Evolutionary conservation across 2,113 vertebrate species (phyloP), one percentile per base, ranked within the genome.

Genomic region (Carassius auratus): DNA sequence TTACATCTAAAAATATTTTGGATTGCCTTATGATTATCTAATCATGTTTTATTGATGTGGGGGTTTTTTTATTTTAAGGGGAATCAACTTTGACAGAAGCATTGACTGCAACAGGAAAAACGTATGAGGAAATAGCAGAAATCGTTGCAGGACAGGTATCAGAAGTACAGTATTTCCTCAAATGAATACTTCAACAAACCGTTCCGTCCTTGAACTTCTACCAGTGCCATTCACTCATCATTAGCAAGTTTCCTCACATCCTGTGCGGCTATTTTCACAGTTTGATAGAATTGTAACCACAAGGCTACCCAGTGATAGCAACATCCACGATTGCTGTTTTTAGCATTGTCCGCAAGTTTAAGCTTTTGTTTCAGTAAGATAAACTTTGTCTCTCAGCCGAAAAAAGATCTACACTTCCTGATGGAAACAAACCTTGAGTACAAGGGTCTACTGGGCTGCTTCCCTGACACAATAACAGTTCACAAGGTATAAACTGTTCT

Each of bases 371-470:
- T 74, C 14, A 80, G 7, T 33, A 15, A 15, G 62, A 55, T n/a
- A 26, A 55, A 21, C 30, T 7, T 77, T 33, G 17, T 85, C 81
- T 57, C 79, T 92, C 84, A 97, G 96, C 96, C 96, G 12, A 96
- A 93, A 93, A 96, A 96, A 89, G 96, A 97, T 82, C 95, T 97
- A 55, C 96, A 97, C 77, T 97, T 95, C 91, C 93, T 97, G 90
- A 96, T 97, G 96, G 96, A 97, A 87, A 96, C 95, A 75, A 97
- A 96, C 85, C 95, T 93, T 0, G 96, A 97, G 74, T 97, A 97
- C 71, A 97, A 96, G 79, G 96, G 96, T 55, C 95, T 97, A 82
- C 94, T 97, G 5, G 96, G 96, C 87, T 97, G 96, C 90, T 96
- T 97, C 90, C 96, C 96, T 8, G 96, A 97, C 75, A 97, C 96